Conservation (phyloP, 2,888 invertebrate genomes). For the Harpagoxenus sublaevis region DNA sequence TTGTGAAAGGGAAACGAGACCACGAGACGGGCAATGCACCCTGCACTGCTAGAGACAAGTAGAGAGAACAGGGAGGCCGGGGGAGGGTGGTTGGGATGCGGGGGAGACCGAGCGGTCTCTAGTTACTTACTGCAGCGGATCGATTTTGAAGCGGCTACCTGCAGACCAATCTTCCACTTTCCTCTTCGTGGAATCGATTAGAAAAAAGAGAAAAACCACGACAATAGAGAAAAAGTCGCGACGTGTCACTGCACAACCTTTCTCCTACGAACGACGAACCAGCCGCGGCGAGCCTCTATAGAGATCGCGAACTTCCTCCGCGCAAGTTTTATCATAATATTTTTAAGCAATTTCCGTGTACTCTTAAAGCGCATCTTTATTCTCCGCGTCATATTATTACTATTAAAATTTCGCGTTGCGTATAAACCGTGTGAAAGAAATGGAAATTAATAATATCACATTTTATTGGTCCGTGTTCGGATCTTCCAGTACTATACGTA, state of each 20-base stretch:
- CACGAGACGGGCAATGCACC: neutral
- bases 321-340: constrained; percentile 20
- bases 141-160: constrained; percentile 54
- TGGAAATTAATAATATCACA: neutral
- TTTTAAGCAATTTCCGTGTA: constrained; percentile 14
- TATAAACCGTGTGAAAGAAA: neutral
- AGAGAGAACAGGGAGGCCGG: neutral
- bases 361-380: no score
- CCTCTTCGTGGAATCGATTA: constrained; percentile 66
- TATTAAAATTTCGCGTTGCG: neutral
- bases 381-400: neutral
- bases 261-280: neutral
- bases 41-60: neutral
- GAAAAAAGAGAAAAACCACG: constrained; percentile 41
- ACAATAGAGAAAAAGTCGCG: constrained; percentile 8
- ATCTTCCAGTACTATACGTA: neutral
- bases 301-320: constrained; percentile 11
- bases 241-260: constrained; percentile 19
- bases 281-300: neutral
- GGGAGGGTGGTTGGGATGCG: neutral
- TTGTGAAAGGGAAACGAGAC: neutral
- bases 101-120: constrained; percentile 31
- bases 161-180: constrained; percentile 60
- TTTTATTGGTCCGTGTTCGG: neutral
- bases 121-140: constrained; percentile 32